Conservation (phyloP, 2,888 invertebrate species). For the Synanthedon tipuliformis region DNA sequence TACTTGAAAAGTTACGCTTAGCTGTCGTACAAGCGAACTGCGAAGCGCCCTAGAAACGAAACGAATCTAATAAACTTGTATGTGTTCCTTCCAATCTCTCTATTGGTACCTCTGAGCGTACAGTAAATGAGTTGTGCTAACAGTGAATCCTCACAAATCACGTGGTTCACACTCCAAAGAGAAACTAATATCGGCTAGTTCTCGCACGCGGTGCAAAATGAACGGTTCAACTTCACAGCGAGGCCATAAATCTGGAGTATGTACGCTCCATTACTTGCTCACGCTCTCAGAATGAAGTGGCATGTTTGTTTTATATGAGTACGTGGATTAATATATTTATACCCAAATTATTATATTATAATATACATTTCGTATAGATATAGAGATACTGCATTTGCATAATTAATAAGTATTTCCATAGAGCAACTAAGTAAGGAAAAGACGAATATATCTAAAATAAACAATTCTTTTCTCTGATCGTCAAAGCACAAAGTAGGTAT, state of each 20-base stretch:
- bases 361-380: too few relatives aligned
- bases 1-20: too few relatives aligned
- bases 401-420: too few relatives aligned
- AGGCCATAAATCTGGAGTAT: slow-evolving; percentile 30
- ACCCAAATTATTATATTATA: too few relatives aligned
- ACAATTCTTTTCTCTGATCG: too few relatives aligned
- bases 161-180: not conserved
- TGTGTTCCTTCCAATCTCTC: not conserved
- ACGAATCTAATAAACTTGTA: not conserved
- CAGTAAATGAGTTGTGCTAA: not conserved
- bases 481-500: too few relatives aligned
- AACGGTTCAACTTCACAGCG: slow-evolving; percentile 11
- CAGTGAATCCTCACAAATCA: not conserved
- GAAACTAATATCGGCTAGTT: not conserved
- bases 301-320: slow-evolving; percentile 2
- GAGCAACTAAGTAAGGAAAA: too few relatives aligned
- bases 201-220: slow-evolving; percentile 7
- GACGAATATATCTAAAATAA: too few relatives aligned
- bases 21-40: too few relatives aligned
- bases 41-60: not conserved
- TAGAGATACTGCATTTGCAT: too few relatives aligned
- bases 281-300: slow-evolving; percentile 6
- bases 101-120: not conserved
- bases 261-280: slow-evolving; percentile 33
- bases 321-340: not conserved